Base-by-base conservation (phyloP, 2,888 invertebrate genomes). In the Rhamphomyia laevipes region DNA sequence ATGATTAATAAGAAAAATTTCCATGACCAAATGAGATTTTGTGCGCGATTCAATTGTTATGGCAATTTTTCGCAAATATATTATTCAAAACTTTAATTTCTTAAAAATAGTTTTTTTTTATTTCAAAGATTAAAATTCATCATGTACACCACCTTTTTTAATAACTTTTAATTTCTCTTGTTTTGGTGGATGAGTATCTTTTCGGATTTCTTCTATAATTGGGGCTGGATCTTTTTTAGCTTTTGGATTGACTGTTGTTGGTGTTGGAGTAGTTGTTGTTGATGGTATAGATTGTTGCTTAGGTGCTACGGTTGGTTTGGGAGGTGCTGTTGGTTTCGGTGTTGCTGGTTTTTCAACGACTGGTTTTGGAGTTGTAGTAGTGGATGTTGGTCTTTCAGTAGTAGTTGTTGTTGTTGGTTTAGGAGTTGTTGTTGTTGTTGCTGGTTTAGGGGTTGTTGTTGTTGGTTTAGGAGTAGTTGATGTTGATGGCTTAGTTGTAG, bases 131-230 rank as follows among this genome's bases (percentile, higher is more conserved):
- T 35, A 70, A 27, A 70, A 60, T 52, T 70, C 70, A 16, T 66
- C 62, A 21, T 67, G 68, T 17, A 56, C 58, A 37, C 79, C 79
- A 50, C 71, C 74, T 58, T 74, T 77, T 58, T 73, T 78, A 50
- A 80, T 79, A 4, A 80, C 76, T 66, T 77, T 80, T 23, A 80
- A 68, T 45, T 72, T 76, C 55, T 76, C 74, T 51, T 72, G 71
- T 56, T 64, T 64, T 1, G 78, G 77, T 48, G 76, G 74, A 17
- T 66, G 64, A 1, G 75, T 76, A 57, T 79, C 79, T 0, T 71
- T 69, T 3, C 72, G 70, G 51, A 78, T 75, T 44, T 74, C 68
- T 60, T 80, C 78, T 49, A 66, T 68, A 12, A 79, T 74, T 4
- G 79, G 78, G n/a, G 68, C 63, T 23, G 67, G 64, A 18, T 64